Percentiles rank a stretch among this genome's conserved stretches.
These are phyloP conservation scores for Trimorus sp. DNA, from an alignment of 2,888 invertebrate species.

Conservation along the genomic window DNA sequence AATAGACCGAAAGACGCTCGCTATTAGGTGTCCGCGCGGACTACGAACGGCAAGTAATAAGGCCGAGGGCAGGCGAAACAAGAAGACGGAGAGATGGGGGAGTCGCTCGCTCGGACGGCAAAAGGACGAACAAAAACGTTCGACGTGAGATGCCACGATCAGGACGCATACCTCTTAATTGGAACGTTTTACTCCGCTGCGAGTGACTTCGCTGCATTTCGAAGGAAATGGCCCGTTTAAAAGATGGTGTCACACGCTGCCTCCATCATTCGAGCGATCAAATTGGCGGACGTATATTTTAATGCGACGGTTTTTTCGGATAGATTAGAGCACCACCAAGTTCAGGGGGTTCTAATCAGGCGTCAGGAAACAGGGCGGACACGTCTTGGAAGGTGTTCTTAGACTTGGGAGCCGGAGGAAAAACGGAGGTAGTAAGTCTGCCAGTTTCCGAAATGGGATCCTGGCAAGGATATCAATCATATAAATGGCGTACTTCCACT, in stretches of 20 bases:
- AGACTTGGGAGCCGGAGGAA: too few species aligned
- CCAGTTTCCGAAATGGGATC: too few species aligned
- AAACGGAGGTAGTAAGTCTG: too few species aligned
- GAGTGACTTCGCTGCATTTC: slow-evolving; percentile 80
- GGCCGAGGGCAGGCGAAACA: slow-evolving; percentile 46
- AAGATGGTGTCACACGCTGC: slow-evolving; percentile 71
- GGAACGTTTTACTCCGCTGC: slow-evolving; percentile 77
- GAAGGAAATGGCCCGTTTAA: slow-evolving; percentile 80
- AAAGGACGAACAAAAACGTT: slow-evolving; percentile 61
- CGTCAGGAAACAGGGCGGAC: too few species aligned
- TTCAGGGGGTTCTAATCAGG: too few species aligned
- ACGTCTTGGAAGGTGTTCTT: too few species aligned
- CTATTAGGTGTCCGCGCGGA: slow-evolving; percentile 65
- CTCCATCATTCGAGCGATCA: slow-evolving; percentile 50
- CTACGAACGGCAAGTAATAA: slow-evolving; percentile 53
- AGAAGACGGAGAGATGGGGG: slow-evolving; percentile 56
- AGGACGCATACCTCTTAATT: slow-evolving; percentile 81
- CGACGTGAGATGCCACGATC: slow-evolving; percentile 66
- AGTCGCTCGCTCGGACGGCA: slow-evolving; percentile 51
- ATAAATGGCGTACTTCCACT: too few species aligned
- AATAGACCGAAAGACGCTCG: slow-evolving; percentile 78
- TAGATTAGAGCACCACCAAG: too few species aligned
- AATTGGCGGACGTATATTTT: slow-evolving; percentile 39
- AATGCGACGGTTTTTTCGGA: slow-evolving; percentile 19
- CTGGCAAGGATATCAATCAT: too few species aligned